Base-by-base conservation (phyloP, 2,113 vertebrate species). In the Onychostoma macrolepis region DNA sequence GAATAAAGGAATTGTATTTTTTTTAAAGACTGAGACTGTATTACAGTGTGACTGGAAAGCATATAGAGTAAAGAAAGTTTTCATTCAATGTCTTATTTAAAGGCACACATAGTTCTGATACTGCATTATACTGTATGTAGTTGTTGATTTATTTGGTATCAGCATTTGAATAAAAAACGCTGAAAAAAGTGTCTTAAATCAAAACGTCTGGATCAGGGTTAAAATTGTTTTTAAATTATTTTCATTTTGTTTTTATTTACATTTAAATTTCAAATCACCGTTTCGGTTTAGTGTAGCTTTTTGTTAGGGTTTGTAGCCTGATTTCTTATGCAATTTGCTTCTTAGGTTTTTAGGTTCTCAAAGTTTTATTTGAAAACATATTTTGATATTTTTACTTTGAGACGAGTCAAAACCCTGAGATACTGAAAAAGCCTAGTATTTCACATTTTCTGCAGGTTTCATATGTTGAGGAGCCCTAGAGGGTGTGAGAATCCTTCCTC, bases 401-500 rank as follows among this genome's bases (percentile, higher is more conserved):
- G 50, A 78, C 26, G 33, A 19, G 15, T 13, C n/a, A 53, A 33
- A 30, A 58, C 53, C 53, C 53, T 58, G 19, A 58, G 19, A 58
- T 58, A 24, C 19, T 24, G 19, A 24, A 33, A 10, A 61, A 43
- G 9, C 1, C 24, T 2, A 28, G 6, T 80, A 36, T 85, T 81
- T 74, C 4, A 56, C 43, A 56, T 78, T 13, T 53, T 67, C 82
- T 74, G 19, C 36, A 80, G 67, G 36, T 65, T 33, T 79, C 79
- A 81, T 83, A 43, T 17, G 41, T 86, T 65, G 9, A 36, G 80
- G 65, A 50, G 30, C 89, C 85, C 74, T 4, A 4, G 79, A 85
- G 74, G 87, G 63, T 48, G 41, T 85, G 83, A 88, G 30, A 56
- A 85, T 33, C 43, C 36, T 81, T 89, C 38, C 71, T 91, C 1